Base-by-base conservation (phyloP, 2,797 vertebrate genomes). In the Anisognathus igniventris region DNA sequence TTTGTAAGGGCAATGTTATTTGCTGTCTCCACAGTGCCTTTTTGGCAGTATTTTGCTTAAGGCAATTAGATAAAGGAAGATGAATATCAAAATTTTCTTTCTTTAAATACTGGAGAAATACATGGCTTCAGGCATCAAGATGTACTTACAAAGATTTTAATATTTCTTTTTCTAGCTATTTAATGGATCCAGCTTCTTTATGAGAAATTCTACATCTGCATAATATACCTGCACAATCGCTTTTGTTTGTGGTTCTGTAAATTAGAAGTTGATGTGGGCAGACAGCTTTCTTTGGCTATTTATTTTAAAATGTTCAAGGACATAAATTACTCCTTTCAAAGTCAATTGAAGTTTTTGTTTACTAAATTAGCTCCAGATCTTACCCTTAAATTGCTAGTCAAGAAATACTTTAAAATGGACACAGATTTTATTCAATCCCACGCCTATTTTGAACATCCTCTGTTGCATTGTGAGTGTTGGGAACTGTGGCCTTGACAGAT, bases 321-420 rank as follows among this genome's bases (percentile, higher is more conserved):
- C 79, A 64, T 92, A 87, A 94, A 82, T 96, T 91, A 87, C 58
- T 81, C 28, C 12, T 90, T 91, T 96, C 85, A 83, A 96, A 91
- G 65, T 85, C 71, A 92, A 3, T 67, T 88, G 77, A 83, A 87
- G 84, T 71, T 92, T 95, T 74, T 92, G 67, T 88, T 96, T 87
- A 62, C 71, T 93, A 94, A 93, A 94, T 93, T 81, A 95, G 71
- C 58, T 97, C 88, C 92, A 95, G 88, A 86, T 89, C 56, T 78
- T 78, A 62, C 56, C 10, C 19, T 86, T 70, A 23, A 12, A 42
- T 76, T 91, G 72, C 56, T 30, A 73, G 31, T 70, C 40, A 81
- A 92, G 56, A 90, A 94, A 47, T 67, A 74, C 53, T 93, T 93
- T 33, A 28, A 83, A 96, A 85, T 57, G 31, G 76, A 70, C 39